Evolutionary conservation across 2,888 invertebrate genomes (phyloP).

Genomic region (Hymenopus coronatus): DNA sequence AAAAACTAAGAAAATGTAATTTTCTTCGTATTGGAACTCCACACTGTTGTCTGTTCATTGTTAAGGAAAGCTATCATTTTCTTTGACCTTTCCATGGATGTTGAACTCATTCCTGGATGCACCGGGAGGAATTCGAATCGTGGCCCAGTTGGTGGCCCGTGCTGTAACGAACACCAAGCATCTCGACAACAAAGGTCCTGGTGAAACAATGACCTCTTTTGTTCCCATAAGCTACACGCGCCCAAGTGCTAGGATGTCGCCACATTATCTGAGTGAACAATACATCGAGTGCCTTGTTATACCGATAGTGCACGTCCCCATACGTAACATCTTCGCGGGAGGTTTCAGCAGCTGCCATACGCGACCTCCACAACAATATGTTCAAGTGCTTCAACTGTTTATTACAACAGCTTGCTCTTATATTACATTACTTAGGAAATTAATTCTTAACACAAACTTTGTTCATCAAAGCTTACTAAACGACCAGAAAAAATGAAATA

Average conservation of each 20-base stretch:
- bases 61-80: too few species aligned
- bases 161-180: background rate
- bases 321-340: background rate
- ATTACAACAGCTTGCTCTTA: too few species aligned
- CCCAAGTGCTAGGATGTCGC: background rate
- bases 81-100: too few species aligned
- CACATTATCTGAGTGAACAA: background rate
- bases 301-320: background rate
- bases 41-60: too few species aligned
- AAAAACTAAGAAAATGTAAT: too few species aligned
- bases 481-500: too few species aligned
- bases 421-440: too few species aligned
- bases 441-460: too few species aligned
- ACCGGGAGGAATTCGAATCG: background rate
- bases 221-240: background rate
- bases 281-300: background rate
- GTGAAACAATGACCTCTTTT: background rate
- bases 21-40: too few species aligned
- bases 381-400: background rate
- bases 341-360: background rate
- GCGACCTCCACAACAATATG: background rate
- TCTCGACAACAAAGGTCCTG: background rate
- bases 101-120: too few species aligned
- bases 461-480: too few species aligned
- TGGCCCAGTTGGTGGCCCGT: background rate